Evolutionary conservation across 2,888 invertebrate species (phyloP).

Genomic region (Mesorhabditis spiculigera): DNA sequence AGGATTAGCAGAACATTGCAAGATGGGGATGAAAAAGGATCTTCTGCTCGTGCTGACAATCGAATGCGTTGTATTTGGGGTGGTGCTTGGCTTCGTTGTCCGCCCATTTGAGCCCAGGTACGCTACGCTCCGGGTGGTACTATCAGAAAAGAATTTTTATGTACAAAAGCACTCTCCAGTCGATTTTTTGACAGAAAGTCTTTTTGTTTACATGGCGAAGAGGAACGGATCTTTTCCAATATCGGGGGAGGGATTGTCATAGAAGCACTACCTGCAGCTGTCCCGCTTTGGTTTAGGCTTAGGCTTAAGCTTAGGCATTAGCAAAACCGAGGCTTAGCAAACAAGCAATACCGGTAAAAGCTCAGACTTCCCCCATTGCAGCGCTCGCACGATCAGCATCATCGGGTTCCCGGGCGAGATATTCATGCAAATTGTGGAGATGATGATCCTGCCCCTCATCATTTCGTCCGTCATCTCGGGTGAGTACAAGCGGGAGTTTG

Average conservation of each 20-base stretch:
- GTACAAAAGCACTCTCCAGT: too few species aligned
- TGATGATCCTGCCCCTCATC: slow-evolving; percentile 82
- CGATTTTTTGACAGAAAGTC: too few species aligned
- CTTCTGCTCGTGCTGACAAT: slow-evolving; percentile 76
- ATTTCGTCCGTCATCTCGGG: slow-evolving; percentile 78
- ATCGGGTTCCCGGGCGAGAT: slow-evolving; percentile 86
- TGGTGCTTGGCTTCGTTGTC: slow-evolving; percentile 62
- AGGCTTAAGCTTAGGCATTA: too few species aligned
- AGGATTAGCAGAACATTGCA: background rate
- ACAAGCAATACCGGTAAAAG: background rate
- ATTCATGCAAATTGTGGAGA: slow-evolving; percentile 81
- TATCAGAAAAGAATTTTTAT: too few species aligned
- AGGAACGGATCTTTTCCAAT: too few species aligned
- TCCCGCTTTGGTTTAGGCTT: too few species aligned
- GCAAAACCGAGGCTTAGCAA: background rate
- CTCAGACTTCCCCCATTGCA: slow-evolving; percentile 16
- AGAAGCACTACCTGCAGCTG: too few species aligned
- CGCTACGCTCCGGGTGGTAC: background rate
- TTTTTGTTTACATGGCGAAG: too few species aligned
- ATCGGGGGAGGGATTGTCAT: too few species aligned
- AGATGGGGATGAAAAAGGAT: slow-evolving; percentile 68
- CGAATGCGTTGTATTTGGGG: slow-evolving; percentile 73
- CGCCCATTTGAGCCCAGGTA: slow-evolving; percentile 62
- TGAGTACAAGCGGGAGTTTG: slow-evolving; percentile 50
- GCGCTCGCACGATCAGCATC: slow-evolving; percentile 62